These are phyloP conservation scores for Microplitis manilae DNA, from an alignment of 2,888 invertebrate genomes.

Conservation along the genomic window DNA sequence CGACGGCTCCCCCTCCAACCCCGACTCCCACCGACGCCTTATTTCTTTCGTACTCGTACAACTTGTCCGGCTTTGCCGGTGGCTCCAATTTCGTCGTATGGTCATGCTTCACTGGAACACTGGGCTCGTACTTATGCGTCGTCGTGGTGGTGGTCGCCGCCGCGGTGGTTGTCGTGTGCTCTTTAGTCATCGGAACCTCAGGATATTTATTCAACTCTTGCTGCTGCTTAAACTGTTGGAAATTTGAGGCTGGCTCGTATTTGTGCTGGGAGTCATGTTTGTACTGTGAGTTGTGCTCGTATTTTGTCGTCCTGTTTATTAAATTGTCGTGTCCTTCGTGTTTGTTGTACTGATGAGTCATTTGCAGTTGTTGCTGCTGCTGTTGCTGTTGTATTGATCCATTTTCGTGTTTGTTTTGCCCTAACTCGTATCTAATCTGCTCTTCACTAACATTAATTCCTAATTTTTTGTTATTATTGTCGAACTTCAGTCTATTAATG, in stretches of 20 bases:
- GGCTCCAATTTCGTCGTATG: slow-evolving; percentile 62
- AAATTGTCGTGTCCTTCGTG: slow-evolving; percentile 58
- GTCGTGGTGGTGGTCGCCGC: background rate
- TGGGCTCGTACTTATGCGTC: slow-evolving; percentile 54
- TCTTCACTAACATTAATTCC: too few species aligned
- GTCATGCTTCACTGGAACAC: slow-evolving; percentile 56
- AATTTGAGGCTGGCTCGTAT: slow-evolving; percentile 52
- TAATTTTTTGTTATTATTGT: background rate
- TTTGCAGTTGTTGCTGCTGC: slow-evolving; percentile 40
- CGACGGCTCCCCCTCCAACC: too few species aligned
- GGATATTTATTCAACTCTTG: slow-evolving; percentile 53
- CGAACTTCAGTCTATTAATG: background rate
- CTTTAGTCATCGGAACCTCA: slow-evolving; percentile 38
- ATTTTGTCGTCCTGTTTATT: slow-evolving; percentile 51
- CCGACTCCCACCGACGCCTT: slow-evolving; percentile 38
- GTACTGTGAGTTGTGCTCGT: slow-evolving; percentile 55
- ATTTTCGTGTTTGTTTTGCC: background rate
- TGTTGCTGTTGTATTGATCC: slow-evolving; percentile 47
- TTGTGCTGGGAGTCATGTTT: slow-evolving; percentile 52
- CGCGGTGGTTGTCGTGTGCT: slow-evolving; percentile 34
- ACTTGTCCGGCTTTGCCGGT: slow-evolving; percentile 61
- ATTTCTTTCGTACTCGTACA: slow-evolving; percentile 63
- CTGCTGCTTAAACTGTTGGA: slow-evolving; percentile 54
- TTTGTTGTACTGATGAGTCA: slow-evolving; percentile 55
- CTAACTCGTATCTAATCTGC: too few species aligned